These are phyloP conservation scores for Rhodinocichla rosea DNA, from an alignment of 2,113 vertebrate genomes.

Conservation along the genomic window DNA sequence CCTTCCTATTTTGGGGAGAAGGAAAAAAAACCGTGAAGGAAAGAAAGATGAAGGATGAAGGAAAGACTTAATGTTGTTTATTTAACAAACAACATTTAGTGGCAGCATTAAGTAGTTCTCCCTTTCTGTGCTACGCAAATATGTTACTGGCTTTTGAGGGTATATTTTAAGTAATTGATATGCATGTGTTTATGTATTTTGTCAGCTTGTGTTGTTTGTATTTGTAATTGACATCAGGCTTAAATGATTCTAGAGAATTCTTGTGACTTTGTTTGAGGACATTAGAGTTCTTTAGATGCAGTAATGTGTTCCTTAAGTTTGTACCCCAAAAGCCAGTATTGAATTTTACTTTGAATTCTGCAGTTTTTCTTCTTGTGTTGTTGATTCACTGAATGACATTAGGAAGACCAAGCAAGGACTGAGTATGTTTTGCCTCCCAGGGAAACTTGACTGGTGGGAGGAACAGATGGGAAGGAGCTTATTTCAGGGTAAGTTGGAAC, in stretches of 20 bases:
- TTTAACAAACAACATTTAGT: not conserved
- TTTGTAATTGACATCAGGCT: not conserved
- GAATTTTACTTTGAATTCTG: conserved; percentile 18
- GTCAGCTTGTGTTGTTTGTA: not conserved
- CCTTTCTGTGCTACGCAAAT: not conserved
- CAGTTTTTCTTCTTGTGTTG: not conserved
- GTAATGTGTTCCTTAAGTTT: not conserved
- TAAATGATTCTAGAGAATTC: not conserved
- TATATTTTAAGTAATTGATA: not conserved
- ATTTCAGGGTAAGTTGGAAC: not conserved
- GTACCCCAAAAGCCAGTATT: not conserved
- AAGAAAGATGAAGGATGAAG: not conserved
- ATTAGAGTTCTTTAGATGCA: not conserved
- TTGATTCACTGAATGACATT: not conserved
- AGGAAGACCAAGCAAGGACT: not conserved
- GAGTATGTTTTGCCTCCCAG: not conserved
- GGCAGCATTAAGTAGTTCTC: not conserved
- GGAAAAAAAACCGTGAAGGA: not conserved
- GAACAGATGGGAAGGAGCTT: not conserved
- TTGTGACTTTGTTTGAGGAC: not conserved
- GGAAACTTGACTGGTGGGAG: not conserved
- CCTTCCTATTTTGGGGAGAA: not conserved
- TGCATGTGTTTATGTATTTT: not conserved
- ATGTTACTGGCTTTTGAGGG: not conserved
- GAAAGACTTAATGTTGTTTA: not conserved